Base-by-base conservation (phyloP, 2,113 vertebrate species). In the Percopsis transmontana region DNA sequence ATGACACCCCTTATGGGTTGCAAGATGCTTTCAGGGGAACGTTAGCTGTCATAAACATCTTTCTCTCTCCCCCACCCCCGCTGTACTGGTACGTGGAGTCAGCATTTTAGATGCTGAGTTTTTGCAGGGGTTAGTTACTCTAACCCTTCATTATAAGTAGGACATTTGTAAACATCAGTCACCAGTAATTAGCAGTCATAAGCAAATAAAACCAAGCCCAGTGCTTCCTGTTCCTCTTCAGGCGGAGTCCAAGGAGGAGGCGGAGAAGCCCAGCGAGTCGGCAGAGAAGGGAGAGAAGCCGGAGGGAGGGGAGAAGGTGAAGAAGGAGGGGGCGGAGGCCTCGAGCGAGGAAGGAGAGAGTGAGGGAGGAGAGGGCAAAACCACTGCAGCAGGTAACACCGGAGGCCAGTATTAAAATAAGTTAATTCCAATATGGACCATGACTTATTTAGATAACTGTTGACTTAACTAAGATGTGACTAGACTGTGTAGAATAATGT, bases 231-330 rank as follows among this genome's bases (percentile, higher is more conserved):
- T 18, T 33, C 62, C n/a, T 77, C 16, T 33, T 39, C 62, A 99
- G 96, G 91, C 89, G 9, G 96, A 98, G 87, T 90, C 24, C 42
- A 98, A 96, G 81, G 92, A 92, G 0, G 96, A 98, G 60, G 87
- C 90, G 0, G 91, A 93, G 79, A 93, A 92, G 66, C 87, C 87
- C 14, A 88, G 72, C 0, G 91, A 96, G 80, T 92, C 94, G 5
- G 85, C 90, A 0, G 95, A 96, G 72, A 98, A 96, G 68, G 91
- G 89, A 58, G 94, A 95, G 23, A 93, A 87, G 54, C 64, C 83
- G 0, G 88, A 93, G 12, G 1, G 89, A 56, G 8, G 61, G 0
- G 89, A 90, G 44, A 93, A 88, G 73, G 85, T 79, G 77, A 92
- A 86, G 85, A 93, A 87, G 80, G 90, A 83, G 74, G 86, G 69